Evolutionary conservation across 2,888 invertebrate species (phyloP).

Genomic region (Drosophila robusta): DNA sequence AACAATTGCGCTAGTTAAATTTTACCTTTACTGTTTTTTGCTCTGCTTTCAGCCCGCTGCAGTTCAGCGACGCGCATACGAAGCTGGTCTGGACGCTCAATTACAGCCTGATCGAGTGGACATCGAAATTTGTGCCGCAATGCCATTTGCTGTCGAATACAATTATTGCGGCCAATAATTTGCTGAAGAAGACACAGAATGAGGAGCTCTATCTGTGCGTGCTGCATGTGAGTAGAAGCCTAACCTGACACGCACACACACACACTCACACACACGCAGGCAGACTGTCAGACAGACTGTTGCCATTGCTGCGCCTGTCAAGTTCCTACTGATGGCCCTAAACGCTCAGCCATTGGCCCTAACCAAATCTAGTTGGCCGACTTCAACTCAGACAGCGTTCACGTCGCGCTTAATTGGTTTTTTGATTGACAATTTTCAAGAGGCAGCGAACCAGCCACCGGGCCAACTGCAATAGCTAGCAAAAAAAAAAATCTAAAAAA

Average conservation of each 20-base stretch:
- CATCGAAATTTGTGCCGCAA: conserved; percentile 88
- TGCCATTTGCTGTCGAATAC: conserved; percentile 87
- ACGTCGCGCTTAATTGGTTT: conserved; percentile 79
- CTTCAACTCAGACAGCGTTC: conserved; percentile 44
- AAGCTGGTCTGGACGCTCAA: conserved; percentile 90
- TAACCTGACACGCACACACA: not conserved
- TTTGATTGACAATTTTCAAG: conserved; percentile 83
- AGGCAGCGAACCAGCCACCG: conserved; percentile 24
- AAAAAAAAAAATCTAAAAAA: conserved; percentile 12
- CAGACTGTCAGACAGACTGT: not conserved
- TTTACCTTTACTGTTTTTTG: not conserved
- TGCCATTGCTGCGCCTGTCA: conserved; percentile 24
- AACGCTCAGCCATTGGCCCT: conserved; percentile 46
- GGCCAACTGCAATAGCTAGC: conserved; percentile 13
- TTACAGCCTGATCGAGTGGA: conserved; percentile 91
- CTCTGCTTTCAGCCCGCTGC: conserved; percentile 71
- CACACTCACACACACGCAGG: not conserved
- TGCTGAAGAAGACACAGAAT: conserved; percentile 85
- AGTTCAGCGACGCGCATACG: conserved; percentile 87
- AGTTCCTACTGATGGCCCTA: conserved; percentile 43
- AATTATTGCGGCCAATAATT: conserved; percentile 87
- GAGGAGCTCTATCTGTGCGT: conserved; percentile 85
- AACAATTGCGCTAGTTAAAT: conserved; percentile 1
- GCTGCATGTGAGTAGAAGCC: conserved; percentile 85
- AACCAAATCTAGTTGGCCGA: conserved; percentile 40